These are phyloP conservation scores for Micoletzkya japonica DNA, from an alignment of 2,888 invertebrate genomes.

Conservation along the genomic window DNA sequence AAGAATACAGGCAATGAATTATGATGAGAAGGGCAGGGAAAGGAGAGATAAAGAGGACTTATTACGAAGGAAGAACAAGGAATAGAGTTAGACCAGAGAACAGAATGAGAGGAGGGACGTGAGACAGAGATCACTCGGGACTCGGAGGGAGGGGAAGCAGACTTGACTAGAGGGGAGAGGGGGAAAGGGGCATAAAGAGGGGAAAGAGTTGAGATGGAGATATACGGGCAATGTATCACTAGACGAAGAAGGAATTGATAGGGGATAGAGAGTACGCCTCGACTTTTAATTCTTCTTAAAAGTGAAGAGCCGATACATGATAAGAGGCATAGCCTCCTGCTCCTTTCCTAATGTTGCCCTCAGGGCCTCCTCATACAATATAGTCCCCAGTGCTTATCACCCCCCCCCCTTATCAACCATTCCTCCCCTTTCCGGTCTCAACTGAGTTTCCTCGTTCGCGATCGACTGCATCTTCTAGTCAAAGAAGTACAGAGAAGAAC, in stretches of 20 bases:
- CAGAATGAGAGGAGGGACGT: neutral
- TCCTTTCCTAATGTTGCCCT: too few species aligned
- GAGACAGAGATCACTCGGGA: constrained; percentile 14
- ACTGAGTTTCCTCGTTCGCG: constrained; percentile 19
- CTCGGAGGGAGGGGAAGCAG: neutral
- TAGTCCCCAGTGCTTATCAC: too few species aligned
- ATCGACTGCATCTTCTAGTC: constrained; percentile 20
- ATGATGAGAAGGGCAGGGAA: constrained; percentile 2
- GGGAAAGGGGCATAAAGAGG: neutral
- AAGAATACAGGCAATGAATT: neutral
- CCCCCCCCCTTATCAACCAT: too few species aligned
- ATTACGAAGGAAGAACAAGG: neutral
- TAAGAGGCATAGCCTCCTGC: too few species aligned
- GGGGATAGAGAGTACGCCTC: too few species aligned
- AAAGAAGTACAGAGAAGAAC: constrained; percentile 25
- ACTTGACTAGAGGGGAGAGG: neutral
- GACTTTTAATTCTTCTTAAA: too few species aligned
- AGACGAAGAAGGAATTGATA: too few species aligned
- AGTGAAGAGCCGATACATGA: too few species aligned
- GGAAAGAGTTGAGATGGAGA: neutral
- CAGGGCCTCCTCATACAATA: too few species aligned
- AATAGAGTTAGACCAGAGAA: neutral
- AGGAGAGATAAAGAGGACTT: neutral
- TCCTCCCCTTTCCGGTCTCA: too few species aligned
- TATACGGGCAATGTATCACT: too few species aligned